These are phyloP conservation scores for Euplagia quadripunctaria DNA, from an alignment of 2,888 invertebrate genomes.

Conservation along the genomic window DNA sequence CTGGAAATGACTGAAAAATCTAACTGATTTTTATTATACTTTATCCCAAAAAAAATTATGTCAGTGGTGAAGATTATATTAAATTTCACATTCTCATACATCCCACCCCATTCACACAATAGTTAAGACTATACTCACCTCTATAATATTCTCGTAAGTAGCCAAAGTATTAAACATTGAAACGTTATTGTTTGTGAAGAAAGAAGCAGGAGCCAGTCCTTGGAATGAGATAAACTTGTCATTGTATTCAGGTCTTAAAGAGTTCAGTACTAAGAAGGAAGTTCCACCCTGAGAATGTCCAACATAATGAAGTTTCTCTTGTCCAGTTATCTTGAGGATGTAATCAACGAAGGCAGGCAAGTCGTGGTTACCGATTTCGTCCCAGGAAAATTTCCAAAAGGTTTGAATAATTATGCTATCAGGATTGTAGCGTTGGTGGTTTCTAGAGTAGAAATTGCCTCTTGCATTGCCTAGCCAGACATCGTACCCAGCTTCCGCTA, in stretches of 20 bases:
- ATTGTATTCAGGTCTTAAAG: conserved; percentile 72
- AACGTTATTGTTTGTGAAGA: conserved; percentile 61
- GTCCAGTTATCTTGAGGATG: conserved; percentile 57
- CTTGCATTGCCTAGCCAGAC: conserved; percentile 94
- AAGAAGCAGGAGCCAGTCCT: conserved; percentile 74
- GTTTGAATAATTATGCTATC: conserved; percentile 47
- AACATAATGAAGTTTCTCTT: conserved; percentile 68
- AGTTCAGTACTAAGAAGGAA: conserved; percentile 69
- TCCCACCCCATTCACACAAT: too few species aligned
- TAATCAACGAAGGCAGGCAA: conserved; percentile 67
- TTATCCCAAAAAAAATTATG: too few species aligned
- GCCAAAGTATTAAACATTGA: conserved; percentile 51
- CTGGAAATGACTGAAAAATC: too few species aligned
- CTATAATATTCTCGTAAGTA: conserved; percentile 56
- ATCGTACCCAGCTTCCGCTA: conserved; percentile 90
- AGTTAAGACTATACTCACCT: conserved; percentile 53
- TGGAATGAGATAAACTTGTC: conserved; percentile 72
- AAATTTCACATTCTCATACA: too few species aligned
- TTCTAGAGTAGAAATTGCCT: conserved; percentile 89
- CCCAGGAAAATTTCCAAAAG: conserved; percentile 75
- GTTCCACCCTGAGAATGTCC: conserved; percentile 79
- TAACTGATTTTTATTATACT: too few species aligned
- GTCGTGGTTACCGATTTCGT: conserved; percentile 71
- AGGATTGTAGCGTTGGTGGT: conserved; percentile 58
- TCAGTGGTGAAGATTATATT: too few species aligned